Evolutionary conservation across 2,888 invertebrate species (phyloP), one percentile per base, ranked within the genome.

Genomic region (Polyommatus iphigenia): DNA sequence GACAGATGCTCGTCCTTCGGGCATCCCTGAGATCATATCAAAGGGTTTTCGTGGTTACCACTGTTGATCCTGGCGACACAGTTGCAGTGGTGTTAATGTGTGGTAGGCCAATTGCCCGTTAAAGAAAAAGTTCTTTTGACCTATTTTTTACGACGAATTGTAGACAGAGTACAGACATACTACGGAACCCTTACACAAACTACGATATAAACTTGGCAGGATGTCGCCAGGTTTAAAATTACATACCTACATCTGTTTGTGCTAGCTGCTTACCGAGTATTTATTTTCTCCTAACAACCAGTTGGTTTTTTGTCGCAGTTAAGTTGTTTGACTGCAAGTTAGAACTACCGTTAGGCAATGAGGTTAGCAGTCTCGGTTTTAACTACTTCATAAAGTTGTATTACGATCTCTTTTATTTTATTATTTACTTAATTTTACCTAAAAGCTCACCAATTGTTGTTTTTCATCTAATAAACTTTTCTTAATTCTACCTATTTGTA

Each of bases 261-360:
- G 67, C 6, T 29, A 67, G 67, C 67, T 67, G 29, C 24, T 67
- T 67, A 67, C 62, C 24, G 20, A 29, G 67, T 67, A n/a, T n/a
- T n/a, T 62, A 67, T 32, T 67, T 67, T 6, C 29, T 29, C 67
- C 4, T 29, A 67, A 18, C 67, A 29, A 32, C 67, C 67, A 32
- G 67, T 32, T 67, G 29, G 67, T 67, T 67, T 67, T 67, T 29
- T 67, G 7, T 32, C 29, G 67, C 3, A 67, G 67, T 67, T 67
- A 32, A 67, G 29, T 67, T 67, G 67, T 29, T 67, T 32, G 67
- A 32, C 18, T 32, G 32, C 29, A 15, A 29, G 67, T 20, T 20
- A 29, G 15, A 29, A 29, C 67, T 32, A 32, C 67, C 67, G 67
- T 67, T 67, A 67, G 24, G 29, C 67, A 32, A 67, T 32, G 67